phyloP scores from a whole-genome alignment of 2,888 invertebrate genomes.

The Ectobius pallidus region DNA sequence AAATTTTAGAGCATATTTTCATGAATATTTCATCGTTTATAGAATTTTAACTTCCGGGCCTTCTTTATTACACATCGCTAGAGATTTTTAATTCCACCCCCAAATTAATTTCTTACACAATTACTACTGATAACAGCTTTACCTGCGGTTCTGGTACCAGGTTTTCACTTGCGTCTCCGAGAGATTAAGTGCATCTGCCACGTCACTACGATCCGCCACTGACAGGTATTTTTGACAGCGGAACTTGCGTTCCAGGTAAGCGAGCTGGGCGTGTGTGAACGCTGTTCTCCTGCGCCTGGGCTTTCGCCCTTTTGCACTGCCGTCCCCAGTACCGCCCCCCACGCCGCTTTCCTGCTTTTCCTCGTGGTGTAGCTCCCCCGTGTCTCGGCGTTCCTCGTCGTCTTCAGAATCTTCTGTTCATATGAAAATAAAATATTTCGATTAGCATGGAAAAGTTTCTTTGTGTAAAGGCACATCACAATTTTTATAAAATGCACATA shows the following conservation, averaged over 20 bases:
- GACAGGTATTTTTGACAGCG: conserved; percentile 93
- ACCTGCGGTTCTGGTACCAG: conserved; percentile 92
- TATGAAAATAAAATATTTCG: background rate
- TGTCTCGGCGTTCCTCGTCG: background rate
- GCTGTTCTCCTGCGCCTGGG: conserved; percentile 86
- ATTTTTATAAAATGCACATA: no score
- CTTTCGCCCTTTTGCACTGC: conserved; percentile 61
- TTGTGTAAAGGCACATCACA: no score
- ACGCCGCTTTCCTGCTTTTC: conserved; percentile 52
- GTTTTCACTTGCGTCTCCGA: conserved; percentile 96
- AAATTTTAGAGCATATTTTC: no score
- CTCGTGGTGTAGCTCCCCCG: background rate
- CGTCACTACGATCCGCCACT: conserved; percentile 91
- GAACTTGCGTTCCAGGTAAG: conserved; percentile 90
- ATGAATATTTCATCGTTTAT: no score
- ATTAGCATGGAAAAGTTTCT: no score
- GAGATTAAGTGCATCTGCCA: conserved; percentile 86
- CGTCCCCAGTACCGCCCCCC: conserved; percentile 44
- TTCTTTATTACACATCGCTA: no score
- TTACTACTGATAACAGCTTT: no score
- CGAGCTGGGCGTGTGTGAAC: conserved; percentile 92
- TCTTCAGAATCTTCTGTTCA: background rate
- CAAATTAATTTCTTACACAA: no score
- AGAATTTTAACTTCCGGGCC: no score
- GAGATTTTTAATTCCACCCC: no score